Base-by-base conservation (phyloP, 1,140 invertebrate species). In the Oryzaephilus surinamensis region DNA sequence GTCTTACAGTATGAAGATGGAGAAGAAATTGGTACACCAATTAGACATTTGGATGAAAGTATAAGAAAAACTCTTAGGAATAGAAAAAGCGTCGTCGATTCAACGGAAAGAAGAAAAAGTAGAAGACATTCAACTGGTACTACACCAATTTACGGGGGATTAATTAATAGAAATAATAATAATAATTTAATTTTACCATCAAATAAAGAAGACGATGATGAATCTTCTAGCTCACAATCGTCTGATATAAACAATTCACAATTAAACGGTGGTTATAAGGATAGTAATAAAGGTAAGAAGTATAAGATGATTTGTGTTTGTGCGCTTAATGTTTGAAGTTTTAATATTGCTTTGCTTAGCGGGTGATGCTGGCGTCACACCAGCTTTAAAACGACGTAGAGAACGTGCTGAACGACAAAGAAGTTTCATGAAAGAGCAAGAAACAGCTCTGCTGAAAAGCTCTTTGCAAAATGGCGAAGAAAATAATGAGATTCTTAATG, bases 1-100 rank as follows among this genome's bases (percentile, higher is more conserved):
- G 90, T 95, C 18, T 62, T 97, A 13, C 79, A 87, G 55, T 84
- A 84, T 60, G 90, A 92, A 65, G 86, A 93, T 65, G 84, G 79
- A 11, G 81, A 88, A 57, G 81, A 73, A 33, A 73, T 73, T 15
- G 77, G 69, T 21, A 77, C 69, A 34, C 75, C 74, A 17, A 70
- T 83, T 23, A 70, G 76, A 56, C 77, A 80, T 61, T 67, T 88
- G 32, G 86, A 90, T 63, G 85, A 87, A 52, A 82, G 78, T 30
- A 75, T 85, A 51, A 78, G 83, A 43, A 81, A 83, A 63, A 81
- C 79, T 5, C 70, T 86, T 14, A 70, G 81, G 18, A 79, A 75
- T 57, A 69, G 81, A 18, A 80, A 80, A 59, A 72, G 74, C 3
- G 59, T 74, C 38, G 60, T 70, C 28, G 74, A 76, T 54, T 73